phyloP scores from a whole-genome alignment of 2,797 vertebrate genomes.

The Esox masquinongy region DNA sequence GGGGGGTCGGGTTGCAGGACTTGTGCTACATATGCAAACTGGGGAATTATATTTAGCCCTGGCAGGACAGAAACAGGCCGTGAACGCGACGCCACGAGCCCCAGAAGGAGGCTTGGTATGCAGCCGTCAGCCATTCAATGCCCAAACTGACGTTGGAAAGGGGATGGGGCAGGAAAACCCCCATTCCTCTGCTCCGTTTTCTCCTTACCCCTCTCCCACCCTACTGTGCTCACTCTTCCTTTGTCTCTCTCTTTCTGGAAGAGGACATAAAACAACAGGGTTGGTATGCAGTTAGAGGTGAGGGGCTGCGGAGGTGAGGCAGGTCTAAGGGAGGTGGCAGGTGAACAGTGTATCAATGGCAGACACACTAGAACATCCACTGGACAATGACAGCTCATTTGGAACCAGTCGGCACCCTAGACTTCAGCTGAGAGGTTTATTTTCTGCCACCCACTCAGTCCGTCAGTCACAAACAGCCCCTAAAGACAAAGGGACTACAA shows the following conservation, averaged over 20 bases:
- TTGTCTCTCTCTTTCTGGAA: conserved; percentile 27
- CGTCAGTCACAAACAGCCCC: neutral
- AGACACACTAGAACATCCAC: neutral
- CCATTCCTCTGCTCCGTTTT: neutral
- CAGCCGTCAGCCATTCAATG: conserved; percentile 74
- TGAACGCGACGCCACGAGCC: conserved; percentile 58
- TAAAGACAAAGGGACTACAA: neutral
- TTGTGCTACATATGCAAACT: conserved; percentile 87
- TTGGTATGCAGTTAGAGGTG: conserved; percentile 17
- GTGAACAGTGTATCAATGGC: neutral
- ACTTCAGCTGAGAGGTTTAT: conserved; percentile 5
- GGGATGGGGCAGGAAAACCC: conserved; percentile 56
- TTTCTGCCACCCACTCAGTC: neutral
- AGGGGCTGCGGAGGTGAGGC: conserved; percentile 8
- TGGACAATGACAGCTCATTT: conserved; percentile 13
- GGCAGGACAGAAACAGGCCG: conserved; percentile 69
- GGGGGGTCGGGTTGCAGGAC: conserved; percentile 78
- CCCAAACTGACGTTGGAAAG: conserved; percentile 64
- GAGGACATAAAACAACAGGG: conserved; percentile 24
- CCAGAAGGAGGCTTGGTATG: conserved; percentile 77
- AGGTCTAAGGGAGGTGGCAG: neutral
- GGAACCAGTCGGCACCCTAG: conserved; percentile 21
- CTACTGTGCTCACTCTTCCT: neutral
- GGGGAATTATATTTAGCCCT: conserved; percentile 82
- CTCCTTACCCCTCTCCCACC: neutral